Base-by-base conservation (phyloP, 2,113 vertebrate genomes). In the Crotalus helleri region DNA sequence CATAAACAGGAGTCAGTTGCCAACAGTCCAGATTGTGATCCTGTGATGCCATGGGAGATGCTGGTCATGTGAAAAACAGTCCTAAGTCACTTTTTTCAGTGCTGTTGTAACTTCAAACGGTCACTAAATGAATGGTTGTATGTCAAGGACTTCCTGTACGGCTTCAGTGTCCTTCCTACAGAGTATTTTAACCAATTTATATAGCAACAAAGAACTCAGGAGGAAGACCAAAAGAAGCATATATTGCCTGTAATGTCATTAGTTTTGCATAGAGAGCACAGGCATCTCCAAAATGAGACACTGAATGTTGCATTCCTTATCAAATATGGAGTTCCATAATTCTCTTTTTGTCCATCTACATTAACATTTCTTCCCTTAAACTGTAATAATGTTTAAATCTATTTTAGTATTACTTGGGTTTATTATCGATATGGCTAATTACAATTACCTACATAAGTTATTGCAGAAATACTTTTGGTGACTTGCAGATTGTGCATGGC, bases 391-490 rank as follows among this genome's bases (percentile, higher is more conserved):
- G 17, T 19, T 81, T 81, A 44, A 44, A 44, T 81, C 74, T 81
- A 81, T 44, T 17, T 81, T 19, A 19, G 17, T 44, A 21, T 44
- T 21, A 21, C 33, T 81, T 81, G 74, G 17, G 39, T 44, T 81
- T 81, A 21, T 19, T 44, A 44, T 21, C 0, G 13, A 13, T 7
- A 17, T 17, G n/a, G 64, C 17, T 33, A 91, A 0, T 58, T 90
- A 87, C 3, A 7, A 10, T 58, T 93, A 53, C 29, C 1, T 2
- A 61, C 1, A 1, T 44, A 21, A 39, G 1, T 81, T 81, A 23
- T 29, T 92, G 1, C 29, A 88, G 44, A 58, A 92, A 94, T 2
- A 64, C 46, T 92, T 94, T 94, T 92, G 87, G 12, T 59, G 44
- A 11, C 19, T 88, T 89, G 92, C 58, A 61, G 13, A 94, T 92